These are phyloP conservation scores for Lycocorax pyrrhopterus DNA, from an alignment of 2,113 vertebrate genomes.

Conservation along the genomic window DNA sequence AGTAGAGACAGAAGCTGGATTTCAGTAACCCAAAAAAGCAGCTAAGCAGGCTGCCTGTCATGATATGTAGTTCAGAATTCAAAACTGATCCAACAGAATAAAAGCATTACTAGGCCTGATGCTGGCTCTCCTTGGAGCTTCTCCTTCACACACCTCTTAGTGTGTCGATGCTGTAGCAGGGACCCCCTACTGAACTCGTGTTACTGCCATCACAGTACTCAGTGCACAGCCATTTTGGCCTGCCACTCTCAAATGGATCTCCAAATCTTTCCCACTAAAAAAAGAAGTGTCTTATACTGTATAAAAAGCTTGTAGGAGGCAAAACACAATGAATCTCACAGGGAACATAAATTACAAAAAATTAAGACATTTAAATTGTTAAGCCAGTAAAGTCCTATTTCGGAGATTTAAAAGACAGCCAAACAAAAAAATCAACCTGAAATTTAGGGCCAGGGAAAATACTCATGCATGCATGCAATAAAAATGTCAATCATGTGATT, in stretches of 20 bases:
- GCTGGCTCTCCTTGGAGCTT: not conserved
- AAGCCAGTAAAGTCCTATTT: not conserved
- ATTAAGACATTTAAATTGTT: not conserved
- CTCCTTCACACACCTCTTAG: not conserved
- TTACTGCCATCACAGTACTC: not conserved
- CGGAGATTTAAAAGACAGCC: not conserved
- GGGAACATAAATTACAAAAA: not conserved
- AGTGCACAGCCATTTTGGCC: not conserved
- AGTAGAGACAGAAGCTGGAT: not conserved
- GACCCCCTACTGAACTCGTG: not conserved
- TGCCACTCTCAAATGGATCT: not conserved
- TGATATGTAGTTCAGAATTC: not conserved
- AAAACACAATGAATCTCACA: not conserved
- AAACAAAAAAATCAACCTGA: not conserved
- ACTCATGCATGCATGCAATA: not conserved
- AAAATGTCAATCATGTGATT: not conserved
- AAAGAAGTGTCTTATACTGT: not conserved
- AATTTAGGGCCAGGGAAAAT: not conserved
- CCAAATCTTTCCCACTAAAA: not conserved
- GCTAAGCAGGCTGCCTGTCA: not conserved
- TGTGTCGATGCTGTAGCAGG: not conserved
- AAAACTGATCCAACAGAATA: not conserved
- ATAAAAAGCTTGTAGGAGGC: not conserved
- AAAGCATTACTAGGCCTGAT: not conserved
- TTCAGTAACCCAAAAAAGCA: not conserved